A percentile compares a stretch with the other conserved stretches of the same genome.
These are phyloP conservation scores for Oreochromis mossambicus DNA, from an alignment of 2,797 vertebrate genomes.

Conservation along the genomic window DNA sequence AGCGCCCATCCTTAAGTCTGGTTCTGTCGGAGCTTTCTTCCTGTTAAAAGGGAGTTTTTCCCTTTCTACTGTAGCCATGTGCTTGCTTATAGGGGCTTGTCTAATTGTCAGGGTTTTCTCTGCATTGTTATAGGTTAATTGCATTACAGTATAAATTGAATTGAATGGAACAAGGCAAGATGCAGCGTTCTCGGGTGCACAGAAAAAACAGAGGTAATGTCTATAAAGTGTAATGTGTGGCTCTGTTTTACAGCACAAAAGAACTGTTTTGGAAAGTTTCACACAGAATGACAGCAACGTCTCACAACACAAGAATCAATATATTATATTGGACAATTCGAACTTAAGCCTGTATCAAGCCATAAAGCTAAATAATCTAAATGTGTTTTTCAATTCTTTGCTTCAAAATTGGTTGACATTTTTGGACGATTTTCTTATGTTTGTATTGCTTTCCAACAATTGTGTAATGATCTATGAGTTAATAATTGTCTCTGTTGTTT, in stretches of 20 bases:
- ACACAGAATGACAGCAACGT: background rate
- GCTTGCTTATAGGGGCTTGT: background rate
- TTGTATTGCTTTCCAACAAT: background rate
- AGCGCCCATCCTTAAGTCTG: background rate
- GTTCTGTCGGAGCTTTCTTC: background rate
- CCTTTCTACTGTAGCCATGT: background rate
- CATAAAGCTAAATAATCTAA: background rate
- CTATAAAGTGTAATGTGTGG: fast-evolving
- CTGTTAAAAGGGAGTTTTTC: background rate
- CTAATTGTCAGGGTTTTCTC: background rate
- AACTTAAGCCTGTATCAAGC: background rate
- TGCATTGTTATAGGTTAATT: background rate
- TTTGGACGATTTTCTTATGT: background rate
- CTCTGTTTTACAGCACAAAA: background rate
- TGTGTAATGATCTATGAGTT: background rate
- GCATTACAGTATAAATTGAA: background rate
- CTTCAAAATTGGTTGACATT: background rate
- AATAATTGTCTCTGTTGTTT: background rate
- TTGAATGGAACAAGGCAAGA: background rate
- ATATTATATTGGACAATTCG: background rate
- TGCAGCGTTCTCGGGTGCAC: background rate
- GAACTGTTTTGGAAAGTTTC: fast-evolving
- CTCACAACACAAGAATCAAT: background rate
- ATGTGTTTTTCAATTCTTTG: background rate
- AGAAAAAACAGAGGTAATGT: background rate